Conservation (phyloP, 2,888 invertebrate genomes). For the Galerucella nymphaeae region DNA sequence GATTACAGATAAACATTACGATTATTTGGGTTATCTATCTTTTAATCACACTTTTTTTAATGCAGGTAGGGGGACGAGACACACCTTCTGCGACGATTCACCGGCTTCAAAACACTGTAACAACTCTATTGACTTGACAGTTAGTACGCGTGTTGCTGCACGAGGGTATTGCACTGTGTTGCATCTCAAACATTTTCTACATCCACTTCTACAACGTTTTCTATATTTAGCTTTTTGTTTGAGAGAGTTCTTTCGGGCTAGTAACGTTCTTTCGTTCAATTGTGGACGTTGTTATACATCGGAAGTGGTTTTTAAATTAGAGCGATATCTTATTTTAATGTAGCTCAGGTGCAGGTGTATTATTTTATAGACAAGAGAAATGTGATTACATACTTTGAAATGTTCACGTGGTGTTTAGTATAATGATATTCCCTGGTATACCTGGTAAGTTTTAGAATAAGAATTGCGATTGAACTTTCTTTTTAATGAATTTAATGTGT, state of each 20-base stretch:
- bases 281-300: neutral
- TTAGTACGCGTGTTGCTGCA: conserved; percentile 6
- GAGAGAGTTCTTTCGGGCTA: conserved; percentile 9
- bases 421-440: neutral
- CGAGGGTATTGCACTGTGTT: conserved; percentile 14
- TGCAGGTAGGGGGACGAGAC: conserved; percentile 10
- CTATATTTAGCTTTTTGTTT: conserved; percentile 17
- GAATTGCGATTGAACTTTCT: neutral
- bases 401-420: neutral
- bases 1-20: conserved; percentile 23
- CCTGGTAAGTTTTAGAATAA: neutral
- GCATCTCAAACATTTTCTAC: conserved; percentile 9
- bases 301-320: neutral
- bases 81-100: conserved; percentile 9
- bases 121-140: conserved; percentile 3
- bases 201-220: conserved; percentile 8
- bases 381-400: neutral
- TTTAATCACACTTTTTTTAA: neutral
- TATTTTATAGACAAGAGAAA: neutral
- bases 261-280: conserved; percentile 2
- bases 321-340: neutral
- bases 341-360: neutral
- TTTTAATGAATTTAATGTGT: neutral
- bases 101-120: conserved; percentile 7
- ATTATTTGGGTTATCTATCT: conserved; percentile 6